Conservation (phyloP, 1,140 invertebrate genomes). For the Cryptotermes secundus region DNA sequence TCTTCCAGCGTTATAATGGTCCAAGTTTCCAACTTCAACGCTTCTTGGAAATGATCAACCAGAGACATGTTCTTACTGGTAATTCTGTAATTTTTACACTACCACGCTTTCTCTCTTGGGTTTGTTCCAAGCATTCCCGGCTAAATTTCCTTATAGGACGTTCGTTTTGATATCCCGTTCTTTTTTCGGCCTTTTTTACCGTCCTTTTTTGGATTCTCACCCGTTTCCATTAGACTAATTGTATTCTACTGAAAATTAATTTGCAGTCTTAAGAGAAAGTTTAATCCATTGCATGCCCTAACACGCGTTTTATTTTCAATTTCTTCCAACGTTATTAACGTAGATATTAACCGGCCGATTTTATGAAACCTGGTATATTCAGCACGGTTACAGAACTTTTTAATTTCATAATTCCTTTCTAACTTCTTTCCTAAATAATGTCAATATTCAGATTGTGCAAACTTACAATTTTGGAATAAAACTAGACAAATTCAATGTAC, state of each 20-base stretch:
- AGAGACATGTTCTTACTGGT: background rate
- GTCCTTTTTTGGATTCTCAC: background rate
- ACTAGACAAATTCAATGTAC: no score
- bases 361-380: no score
- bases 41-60: background rate
- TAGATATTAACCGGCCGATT: no score
- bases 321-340: background rate
- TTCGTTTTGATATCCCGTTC: background rate
- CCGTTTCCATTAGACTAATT: background rate
- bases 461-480: no score
- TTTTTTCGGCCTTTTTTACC: background rate
- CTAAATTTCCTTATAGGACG: background rate
- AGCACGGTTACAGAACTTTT: no score
- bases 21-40: background rate
- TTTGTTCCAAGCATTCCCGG: background rate
- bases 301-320: background rate
- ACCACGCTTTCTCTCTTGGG: background rate
- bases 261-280: background rate
- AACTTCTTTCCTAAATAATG: no score
- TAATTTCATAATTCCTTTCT: no score
- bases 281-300: background rate
- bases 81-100: background rate
- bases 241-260: background rate
- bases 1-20: background rate
- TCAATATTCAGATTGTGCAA: no score